Conservation (phyloP, 2,888 invertebrate species). For the Andrena hattorfiana region DNA sequence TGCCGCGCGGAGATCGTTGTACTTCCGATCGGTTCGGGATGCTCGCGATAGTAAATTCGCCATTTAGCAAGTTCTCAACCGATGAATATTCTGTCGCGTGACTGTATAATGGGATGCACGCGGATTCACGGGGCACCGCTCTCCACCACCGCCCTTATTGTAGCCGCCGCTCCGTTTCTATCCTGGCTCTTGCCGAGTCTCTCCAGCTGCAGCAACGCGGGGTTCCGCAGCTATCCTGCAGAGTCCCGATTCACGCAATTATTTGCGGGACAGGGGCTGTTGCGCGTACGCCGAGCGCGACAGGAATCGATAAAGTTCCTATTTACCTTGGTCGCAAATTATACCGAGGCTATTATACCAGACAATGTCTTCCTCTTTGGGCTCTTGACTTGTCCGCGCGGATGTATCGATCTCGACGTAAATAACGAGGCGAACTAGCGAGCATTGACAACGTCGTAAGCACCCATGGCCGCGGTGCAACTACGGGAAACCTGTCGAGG, state of each 20-base stretch:
- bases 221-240: constrained; percentile 53
- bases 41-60: constrained; percentile 66
- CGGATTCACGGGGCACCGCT: constrained; percentile 32
- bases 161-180: constrained; percentile 56
- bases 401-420: background rate
- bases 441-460: background rate
- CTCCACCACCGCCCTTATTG: constrained; percentile 61
- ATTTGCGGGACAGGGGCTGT: constrained; percentile 53
- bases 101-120: constrained; percentile 61
- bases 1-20: constrained; percentile 38
- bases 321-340: constrained; percentile 54
- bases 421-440: constrained; percentile 21
- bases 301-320: constrained; percentile 54
- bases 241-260: constrained; percentile 71
- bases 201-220: constrained; percentile 53
- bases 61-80: constrained; percentile 67
- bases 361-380: constrained; percentile 17
- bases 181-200: constrained; percentile 55
- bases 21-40: constrained; percentile 58
- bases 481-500: too few relatives aligned
- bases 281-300: constrained; percentile 35
- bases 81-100: constrained; percentile 69
- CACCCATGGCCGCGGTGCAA: too few relatives aligned
- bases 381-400: constrained; percentile 3
- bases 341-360: constrained; percentile 28